Percentiles rank a stretch among this genome's conserved stretches.
Conservation (phyloP, 1,140 invertebrate genomes). For the Calliphora vicina region DNA sequence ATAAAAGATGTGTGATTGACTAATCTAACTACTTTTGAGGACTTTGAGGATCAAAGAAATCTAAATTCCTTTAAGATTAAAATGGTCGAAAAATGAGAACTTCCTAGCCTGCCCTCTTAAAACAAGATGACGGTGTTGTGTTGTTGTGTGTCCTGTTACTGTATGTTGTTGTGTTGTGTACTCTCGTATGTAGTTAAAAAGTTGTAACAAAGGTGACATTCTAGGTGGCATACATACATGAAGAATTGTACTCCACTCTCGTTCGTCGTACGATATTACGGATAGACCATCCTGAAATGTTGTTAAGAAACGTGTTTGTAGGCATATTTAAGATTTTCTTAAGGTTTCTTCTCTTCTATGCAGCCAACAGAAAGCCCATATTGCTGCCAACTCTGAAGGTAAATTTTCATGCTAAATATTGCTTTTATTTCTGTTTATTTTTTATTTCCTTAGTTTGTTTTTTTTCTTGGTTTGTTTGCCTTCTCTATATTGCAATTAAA, state of each 20-base stretch:
- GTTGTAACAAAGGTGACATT: constrained; percentile 32
- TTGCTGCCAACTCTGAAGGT: background rate
- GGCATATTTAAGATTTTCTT: constrained; percentile 23
- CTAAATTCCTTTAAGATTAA: too few species aligned
- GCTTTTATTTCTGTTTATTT: background rate
- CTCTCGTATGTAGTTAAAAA: constrained; percentile 10
- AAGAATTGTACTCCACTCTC: background rate
- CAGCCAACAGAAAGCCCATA: background rate
- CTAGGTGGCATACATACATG: constrained; percentile 29
- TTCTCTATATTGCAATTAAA: constrained; percentile 27
- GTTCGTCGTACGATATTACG: background rate
- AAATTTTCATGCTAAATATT: constrained; percentile 24
- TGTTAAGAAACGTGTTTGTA: constrained; percentile 20
- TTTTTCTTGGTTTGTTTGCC: background rate
- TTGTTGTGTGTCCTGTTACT: constrained; percentile 13
- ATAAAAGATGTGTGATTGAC: too few species aligned
- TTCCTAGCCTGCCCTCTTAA: too few species aligned
- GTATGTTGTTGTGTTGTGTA: background rate
- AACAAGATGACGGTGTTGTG: background rate
- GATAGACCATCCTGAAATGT: constrained; percentile 8
- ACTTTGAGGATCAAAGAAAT: too few species aligned
- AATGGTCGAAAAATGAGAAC: too few species aligned
- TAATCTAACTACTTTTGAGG: too few species aligned
- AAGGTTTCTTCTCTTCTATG: background rate
- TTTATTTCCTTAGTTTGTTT: background rate